These are phyloP conservation scores for Mythimna pallens DNA, from an alignment of 2,888 invertebrate species.

Conservation along the genomic window DNA sequence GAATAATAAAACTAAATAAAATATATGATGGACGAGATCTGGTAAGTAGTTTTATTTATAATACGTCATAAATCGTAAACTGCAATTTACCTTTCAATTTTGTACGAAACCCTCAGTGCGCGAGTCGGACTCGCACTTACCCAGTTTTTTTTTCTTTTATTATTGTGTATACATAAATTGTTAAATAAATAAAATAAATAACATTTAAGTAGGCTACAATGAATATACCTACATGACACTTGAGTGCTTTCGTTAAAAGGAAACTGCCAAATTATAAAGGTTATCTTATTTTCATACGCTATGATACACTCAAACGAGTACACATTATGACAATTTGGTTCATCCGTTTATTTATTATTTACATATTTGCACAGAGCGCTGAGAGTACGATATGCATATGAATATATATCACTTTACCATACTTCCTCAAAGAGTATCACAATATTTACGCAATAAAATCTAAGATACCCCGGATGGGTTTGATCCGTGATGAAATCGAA, in stretches of 20 bases:
- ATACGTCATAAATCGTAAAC: too few relatives aligned
- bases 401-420: slow-evolving; percentile 17
- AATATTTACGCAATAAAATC: slow-evolving; percentile 67
- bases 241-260: not conserved
- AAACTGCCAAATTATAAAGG: not conserved
- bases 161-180: too few relatives aligned
- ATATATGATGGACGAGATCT: too few relatives aligned
- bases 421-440: slow-evolving; percentile 51
- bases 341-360: slow-evolving; percentile 21
- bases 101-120: too few relatives aligned
- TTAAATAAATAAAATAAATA: not conserved
- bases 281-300: not conserved
- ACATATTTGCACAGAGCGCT: not conserved
- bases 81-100: too few relatives aligned
- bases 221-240: not conserved
- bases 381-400: slow-evolving; percentile 5
- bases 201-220: not conserved
- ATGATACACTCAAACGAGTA: not conserved
- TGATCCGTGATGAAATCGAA: slow-evolving; percentile 75
- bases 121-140: too few relatives aligned
- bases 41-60: too few relatives aligned
- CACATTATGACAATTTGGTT: not conserved
- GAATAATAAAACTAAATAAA: too few relatives aligned
- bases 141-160: too few relatives aligned
- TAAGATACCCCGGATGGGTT: slow-evolving; percentile 69